phyloP scores from a whole-genome alignment of 2,888 invertebrate genomes.

The Julus scanicus region DNA sequence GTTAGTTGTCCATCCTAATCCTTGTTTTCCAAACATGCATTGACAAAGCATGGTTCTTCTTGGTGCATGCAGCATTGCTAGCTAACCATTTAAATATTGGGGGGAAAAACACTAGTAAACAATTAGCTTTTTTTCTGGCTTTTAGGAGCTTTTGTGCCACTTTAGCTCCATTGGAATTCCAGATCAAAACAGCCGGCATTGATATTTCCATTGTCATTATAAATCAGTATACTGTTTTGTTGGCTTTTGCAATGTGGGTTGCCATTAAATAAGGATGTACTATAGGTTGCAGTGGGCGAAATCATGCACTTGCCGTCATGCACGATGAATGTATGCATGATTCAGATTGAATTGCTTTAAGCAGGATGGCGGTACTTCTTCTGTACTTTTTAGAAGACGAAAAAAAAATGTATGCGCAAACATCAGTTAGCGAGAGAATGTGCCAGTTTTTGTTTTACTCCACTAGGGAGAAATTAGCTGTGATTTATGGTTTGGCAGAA shows the following conservation, averaged over 20 bases:
- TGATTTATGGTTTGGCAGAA: slow-evolving; percentile 50
- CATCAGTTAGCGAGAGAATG: slow-evolving; percentile 25
- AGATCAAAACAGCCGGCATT: neutral
- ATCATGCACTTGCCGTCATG: slow-evolving; percentile 25
- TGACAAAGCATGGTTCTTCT: too few species aligned
- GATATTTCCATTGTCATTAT: slow-evolving; percentile 2
- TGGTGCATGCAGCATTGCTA: too few species aligned
- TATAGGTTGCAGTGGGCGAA: slow-evolving; percentile 32
- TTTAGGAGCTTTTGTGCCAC: neutral
- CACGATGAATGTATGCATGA: slow-evolving; percentile 2
- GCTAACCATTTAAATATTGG: too few species aligned
- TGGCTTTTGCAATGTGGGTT: slow-evolving; percentile 5
- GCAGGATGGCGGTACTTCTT: slow-evolving; percentile 20
- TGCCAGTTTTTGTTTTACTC: slow-evolving; percentile 38
- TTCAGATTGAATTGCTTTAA: neutral
- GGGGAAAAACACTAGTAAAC: too few species aligned
- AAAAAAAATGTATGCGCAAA: neutral
- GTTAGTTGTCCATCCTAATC: too few species aligned
- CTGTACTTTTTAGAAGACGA: neutral
- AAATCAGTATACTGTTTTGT: slow-evolving; percentile 15
- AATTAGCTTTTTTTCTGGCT: neutral
- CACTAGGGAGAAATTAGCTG: slow-evolving; percentile 41
- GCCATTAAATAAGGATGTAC: slow-evolving; percentile 22
- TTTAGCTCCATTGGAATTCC: neutral
- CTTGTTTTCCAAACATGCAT: too few species aligned